Evolutionary conservation across 2,888 invertebrate genomes (phyloP).

Genomic region (Ophion ellenae): DNA sequence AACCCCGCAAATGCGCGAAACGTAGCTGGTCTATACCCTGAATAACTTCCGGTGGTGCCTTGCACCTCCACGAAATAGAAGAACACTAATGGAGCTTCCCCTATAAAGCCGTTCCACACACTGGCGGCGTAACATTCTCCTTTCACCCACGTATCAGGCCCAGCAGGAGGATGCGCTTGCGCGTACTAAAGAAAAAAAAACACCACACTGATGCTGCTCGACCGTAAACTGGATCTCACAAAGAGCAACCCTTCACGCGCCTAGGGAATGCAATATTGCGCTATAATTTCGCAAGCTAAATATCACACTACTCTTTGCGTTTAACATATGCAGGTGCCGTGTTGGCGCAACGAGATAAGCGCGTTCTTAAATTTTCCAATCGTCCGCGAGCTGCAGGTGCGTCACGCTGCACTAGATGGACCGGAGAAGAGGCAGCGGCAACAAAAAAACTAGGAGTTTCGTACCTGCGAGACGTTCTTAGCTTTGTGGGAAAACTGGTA

Average conservation of each 20-base stretch:
- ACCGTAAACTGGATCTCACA: constrained; percentile 7
- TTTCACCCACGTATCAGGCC: constrained; percentile 27
- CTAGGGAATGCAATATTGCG: background rate
- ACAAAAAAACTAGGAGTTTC: constrained; percentile 12
- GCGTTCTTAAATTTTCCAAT: too few relatives aligned
- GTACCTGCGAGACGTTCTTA: constrained; percentile 44
- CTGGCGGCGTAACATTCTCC: constrained; percentile 18
- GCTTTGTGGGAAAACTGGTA: constrained; percentile 32
- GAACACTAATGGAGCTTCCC: background rate
- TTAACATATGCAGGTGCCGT: too few relatives aligned
- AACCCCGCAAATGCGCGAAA: too few relatives aligned
- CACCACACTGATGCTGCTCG: background rate
- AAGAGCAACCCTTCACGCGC: constrained; percentile 5
- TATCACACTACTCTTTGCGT: background rate
- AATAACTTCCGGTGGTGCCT: too few relatives aligned
- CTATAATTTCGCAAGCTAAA: background rate
- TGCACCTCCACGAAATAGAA: too few relatives aligned
- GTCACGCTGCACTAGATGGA: too few relatives aligned
- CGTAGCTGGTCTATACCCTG: too few relatives aligned
- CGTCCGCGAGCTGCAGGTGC: too few relatives aligned
- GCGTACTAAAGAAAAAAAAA: constrained; percentile 33
- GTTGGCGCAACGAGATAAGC: too few relatives aligned
- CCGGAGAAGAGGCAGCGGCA: background rate
- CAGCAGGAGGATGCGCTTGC: constrained; percentile 57
- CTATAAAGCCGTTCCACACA: constrained; percentile 27